Evolutionary conservation across 2,888 invertebrate species (phyloP).

Genomic region (Platycheirus albimanus): DNA sequence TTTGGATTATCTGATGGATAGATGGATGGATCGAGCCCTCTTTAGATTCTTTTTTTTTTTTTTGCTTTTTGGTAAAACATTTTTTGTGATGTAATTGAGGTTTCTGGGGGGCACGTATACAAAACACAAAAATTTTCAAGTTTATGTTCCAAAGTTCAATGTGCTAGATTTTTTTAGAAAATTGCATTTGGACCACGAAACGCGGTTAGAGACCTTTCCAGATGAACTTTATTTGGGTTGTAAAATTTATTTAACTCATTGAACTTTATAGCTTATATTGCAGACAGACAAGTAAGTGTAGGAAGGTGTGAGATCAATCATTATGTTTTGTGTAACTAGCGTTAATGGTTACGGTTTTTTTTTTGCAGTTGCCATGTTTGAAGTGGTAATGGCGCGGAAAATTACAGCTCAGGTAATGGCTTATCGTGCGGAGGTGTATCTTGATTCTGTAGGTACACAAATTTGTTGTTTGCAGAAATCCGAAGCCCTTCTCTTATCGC

Average conservation of each 20-base stretch:
- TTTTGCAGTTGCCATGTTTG: no score
- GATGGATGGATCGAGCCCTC: slow-evolving; percentile 36
- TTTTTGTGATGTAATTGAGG: slow-evolving; percentile 62
- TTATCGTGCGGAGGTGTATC: no score
- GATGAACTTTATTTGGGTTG: slow-evolving; percentile 9
- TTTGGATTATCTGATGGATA: slow-evolving; percentile 14
- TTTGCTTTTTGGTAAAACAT: no score
- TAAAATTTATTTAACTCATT: not conserved
- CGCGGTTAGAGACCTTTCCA: slow-evolving; percentile 22
- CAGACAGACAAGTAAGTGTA: no score
- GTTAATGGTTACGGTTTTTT: no score
- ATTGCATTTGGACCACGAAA: slow-evolving; percentile 17
- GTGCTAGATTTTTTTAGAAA: slow-evolving; percentile 17
- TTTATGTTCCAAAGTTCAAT: slow-evolving; percentile 16
- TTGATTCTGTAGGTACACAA: no score
- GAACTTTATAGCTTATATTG: not conserved
- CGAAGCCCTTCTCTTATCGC: no score
- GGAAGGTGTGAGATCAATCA: no score
- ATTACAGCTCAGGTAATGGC: no score
- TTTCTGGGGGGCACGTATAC: slow-evolving; percentile 38
- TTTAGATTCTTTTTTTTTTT: slow-evolving; percentile 7
- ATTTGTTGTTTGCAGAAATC: no score
- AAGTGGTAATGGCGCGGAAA: no score
- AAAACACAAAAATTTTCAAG: slow-evolving; percentile 1
- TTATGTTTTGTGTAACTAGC: no score